Evolutionary conservation across 1,140 invertebrate species (phyloP).

Genomic region (Leptinotarsa texana): DNA sequence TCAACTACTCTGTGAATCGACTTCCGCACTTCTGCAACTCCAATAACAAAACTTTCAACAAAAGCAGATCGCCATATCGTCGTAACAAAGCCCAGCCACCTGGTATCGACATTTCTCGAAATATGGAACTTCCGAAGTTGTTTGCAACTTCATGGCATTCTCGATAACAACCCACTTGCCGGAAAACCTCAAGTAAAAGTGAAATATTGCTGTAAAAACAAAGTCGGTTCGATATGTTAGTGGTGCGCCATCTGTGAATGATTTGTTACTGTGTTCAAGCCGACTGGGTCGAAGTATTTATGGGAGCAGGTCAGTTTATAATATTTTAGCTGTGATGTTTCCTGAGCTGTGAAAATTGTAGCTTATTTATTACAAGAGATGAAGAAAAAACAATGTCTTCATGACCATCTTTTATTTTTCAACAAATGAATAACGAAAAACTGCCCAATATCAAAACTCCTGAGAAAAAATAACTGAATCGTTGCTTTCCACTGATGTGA

Average conservation of each 20-base stretch:
- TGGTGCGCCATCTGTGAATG: constrained; percentile 19
- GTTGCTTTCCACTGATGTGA: too few relatives aligned
- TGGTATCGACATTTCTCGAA: constrained; percentile 20
- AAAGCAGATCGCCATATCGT: constrained; percentile 18
- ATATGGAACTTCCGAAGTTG: constrained; percentile 24
- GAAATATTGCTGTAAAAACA: constrained; percentile 13
- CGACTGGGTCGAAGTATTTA: neutral
- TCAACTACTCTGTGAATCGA: neutral
- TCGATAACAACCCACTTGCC: constrained; percentile 17
- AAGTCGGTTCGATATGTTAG: constrained; percentile 15
- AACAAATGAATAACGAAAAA: too few relatives aligned
- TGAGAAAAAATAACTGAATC: too few relatives aligned
- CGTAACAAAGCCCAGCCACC: neutral
- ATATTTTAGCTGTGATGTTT: neutral
- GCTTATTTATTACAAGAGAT: too few relatives aligned
- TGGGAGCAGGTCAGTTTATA: neutral
- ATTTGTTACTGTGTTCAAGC: constrained; percentile 11
- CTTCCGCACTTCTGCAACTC: constrained; percentile 2
- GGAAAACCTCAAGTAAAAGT: constrained; percentile 10
- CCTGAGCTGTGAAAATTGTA: too few relatives aligned
- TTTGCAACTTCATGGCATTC: constrained; percentile 22
- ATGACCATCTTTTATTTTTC: too few relatives aligned
- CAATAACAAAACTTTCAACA: constrained; percentile 13
- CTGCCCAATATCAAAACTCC: too few relatives aligned
- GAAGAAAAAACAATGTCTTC: too few relatives aligned